Evolutionary conservation across 2,888 invertebrate genomes (phyloP).

Genomic region (Nectonema munidae): DNA sequence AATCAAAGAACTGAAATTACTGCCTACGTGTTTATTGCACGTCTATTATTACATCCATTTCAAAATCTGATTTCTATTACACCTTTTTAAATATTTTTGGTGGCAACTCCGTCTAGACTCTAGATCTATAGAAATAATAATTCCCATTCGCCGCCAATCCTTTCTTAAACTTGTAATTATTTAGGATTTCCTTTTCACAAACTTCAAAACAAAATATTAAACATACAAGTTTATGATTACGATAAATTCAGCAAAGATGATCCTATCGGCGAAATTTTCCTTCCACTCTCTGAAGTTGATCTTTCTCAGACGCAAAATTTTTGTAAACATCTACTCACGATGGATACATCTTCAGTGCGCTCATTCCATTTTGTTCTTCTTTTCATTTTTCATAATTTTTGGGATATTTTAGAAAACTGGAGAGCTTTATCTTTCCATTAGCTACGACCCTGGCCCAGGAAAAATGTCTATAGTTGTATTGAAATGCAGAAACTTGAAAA

Average conservation of each 20-base stretch:
- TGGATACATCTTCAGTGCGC: slow-evolving; percentile 9
- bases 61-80: too few relatives aligned
- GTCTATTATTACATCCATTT: too few relatives aligned
- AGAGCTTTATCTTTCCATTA: slow-evolving; percentile 60
- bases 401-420: slow-evolving; percentile 39
- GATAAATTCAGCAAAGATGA: slow-evolving; percentile 21
- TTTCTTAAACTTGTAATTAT: too few relatives aligned
- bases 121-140: too few relatives aligned
- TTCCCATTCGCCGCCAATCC: too few relatives aligned
- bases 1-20: too few relatives aligned
- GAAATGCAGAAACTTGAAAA: slow-evolving; percentile 55
- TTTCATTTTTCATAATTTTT: slow-evolving; percentile 17
- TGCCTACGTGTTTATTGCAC: too few relatives aligned
- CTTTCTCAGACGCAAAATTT: slow-evolving; percentile 2
- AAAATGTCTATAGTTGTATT: slow-evolving; percentile 58
- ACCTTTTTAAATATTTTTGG: too few relatives aligned
- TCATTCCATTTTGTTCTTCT: slow-evolving; percentile 11
- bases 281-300: slow-evolving; percentile 7
- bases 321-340: slow-evolving; percentile 7
- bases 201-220: slow-evolving; percentile 7
- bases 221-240: slow-evolving; percentile 20
- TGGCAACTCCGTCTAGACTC: too few relatives aligned
- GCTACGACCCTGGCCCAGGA: slow-evolving; percentile 67
- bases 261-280: slow-evolving; percentile 20
- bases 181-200: slow-evolving; percentile 11